Evolutionary conservation across 2,113 vertebrate species (phyloP), one percentile per base, ranked within the genome.

Genomic region (Cyprinodon variegatus): DNA sequence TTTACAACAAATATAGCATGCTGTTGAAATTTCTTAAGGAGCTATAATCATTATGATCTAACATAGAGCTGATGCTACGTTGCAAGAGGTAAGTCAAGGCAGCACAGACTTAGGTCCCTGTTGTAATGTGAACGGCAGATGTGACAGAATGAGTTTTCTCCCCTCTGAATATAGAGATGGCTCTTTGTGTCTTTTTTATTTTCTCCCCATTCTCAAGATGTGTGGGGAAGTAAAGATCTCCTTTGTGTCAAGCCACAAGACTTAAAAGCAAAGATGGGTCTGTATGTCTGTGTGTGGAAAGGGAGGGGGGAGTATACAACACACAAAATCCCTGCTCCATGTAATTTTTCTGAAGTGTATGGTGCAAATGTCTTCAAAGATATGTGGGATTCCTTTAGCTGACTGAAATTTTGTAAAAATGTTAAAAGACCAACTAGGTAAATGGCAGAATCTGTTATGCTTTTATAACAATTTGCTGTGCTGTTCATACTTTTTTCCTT

Each of bases 171-270:
- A 80, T 83, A 64, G 78, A 84, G 88, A 88, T 64, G 60, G 83
- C 76, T 91, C 87, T 91, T 93, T 93, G 87, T 91, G 92, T 80
- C 83, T 81, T 91, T 91, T 91, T 92, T 88, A 93, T 94, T 93
- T 91, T 81, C 80, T 84, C 81, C 85, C 86, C 90, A 76, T 90
- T 80, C 81, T 78, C 78, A 86, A 89, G 87, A 90, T 86, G 91
- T 84, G 77, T 67, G 48, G 86, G 88, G 87, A 92, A 90, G 79
- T 79, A 88, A 91, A 68, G 88, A 91, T 90, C 86, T 88, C 87
- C 88, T 93, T 94, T 93, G 88, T 92, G 92, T 88, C 89, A 90
- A 89, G 87, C 90, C 92, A 90, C 83, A 83, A 65, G 76, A 90
- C 89, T 93, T 92, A 91, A 93, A 93, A 94, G 92, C 91, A 81